Base-by-base conservation (phyloP, 2,797 vertebrate genomes). In the Oophaga sylvatica region DNA sequence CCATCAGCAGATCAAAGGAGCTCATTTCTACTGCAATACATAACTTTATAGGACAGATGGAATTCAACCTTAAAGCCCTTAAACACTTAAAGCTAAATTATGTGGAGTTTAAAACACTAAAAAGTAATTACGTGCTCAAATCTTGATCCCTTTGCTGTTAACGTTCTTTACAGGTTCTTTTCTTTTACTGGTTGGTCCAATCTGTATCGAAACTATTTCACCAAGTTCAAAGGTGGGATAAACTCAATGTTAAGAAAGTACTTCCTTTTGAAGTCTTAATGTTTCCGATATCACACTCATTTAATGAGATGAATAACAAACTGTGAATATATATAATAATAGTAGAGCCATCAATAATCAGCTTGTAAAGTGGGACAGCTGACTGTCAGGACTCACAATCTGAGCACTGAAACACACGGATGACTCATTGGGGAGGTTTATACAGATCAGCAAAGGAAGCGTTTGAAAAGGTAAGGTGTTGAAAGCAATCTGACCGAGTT, bases 21-120 rank as follows among this genome's bases (percentile, higher is more conserved):
- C 92, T 91, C 80, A 82, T 94, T 94, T 80, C 91, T 57, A 0
- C 93, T 93, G 93, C 93, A 92, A 91, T 94, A 93, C 91, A 93
- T 92, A 94, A 91, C 92, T 95, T 96, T 95, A 95, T 90, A 91
- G 93, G 94, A 94, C 94, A 95, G 94, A 94, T 93, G 94, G 94
- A 95, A 95, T 95, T 92, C 92, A 93, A 92, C 92, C 92, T 92
- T 92, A 91, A 92, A 95, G 93, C 94, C 91, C 92, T 92, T 91
- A 91, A 93, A 94, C 94, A 95, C 93, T 93, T 91, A 93, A 91
- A 90, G 91, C 90, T 91, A 92, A 90, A 95, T 95, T 93, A 94
- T 93, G 92, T 93, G 90, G 94, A 93, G 93, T 94, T 94, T 95
- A 90, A 94, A 91, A 91, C 93, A 91, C 93, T 95, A 93, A 95